Base-by-base conservation (phyloP, 1,140 invertebrate genomes). In the Temnothorax longispinosus region DNA sequence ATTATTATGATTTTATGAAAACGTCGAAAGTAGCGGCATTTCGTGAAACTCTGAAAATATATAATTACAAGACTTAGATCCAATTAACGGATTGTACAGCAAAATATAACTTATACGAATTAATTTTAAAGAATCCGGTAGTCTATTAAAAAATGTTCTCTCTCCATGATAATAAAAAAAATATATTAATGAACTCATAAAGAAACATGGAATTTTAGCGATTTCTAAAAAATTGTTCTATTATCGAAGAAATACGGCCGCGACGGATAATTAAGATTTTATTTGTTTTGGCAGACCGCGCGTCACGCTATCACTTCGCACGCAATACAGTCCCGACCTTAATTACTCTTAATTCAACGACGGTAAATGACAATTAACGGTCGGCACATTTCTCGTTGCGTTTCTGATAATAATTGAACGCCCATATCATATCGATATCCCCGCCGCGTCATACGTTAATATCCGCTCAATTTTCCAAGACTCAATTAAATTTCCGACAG, bases 311-410 rank as follows among this genome's bases (percentile, higher is more conserved):
- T 71, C 21, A n/a, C n/a, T 18, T 32, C 38, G 41, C 18, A 47
- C 27, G 47, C 65, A 13, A 50, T 64, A 71, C 44, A 8, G 50
- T 2, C 7, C 0, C 47, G 67, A 58, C 44, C 74, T 86, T 91
- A 91, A 92, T 92, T 92, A 67, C 88, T 87, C 64, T 74, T 80
- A 86, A 88, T 88, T 88, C 72, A 54, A 27, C 41, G n/a, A 81
- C 72, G 60, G 65, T 75, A 67, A 27, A 80, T 82, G 77, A 88
- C 74, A 91, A 92, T 91, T 91, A 92, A 85, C 81, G 38, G 52
- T 54, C 27, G 74, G 13, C 21, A 54, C 47, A 54, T 77, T 65
- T 85, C 47, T 85, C 58, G 41, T 32, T 27, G 21, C 72, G 60
- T 1, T 60, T 85, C 52, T 35, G 21, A 85, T 85, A 64, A 67